Conservation (phyloP, 2,113 vertebrate species). For the Bubo scandiacus region DNA sequence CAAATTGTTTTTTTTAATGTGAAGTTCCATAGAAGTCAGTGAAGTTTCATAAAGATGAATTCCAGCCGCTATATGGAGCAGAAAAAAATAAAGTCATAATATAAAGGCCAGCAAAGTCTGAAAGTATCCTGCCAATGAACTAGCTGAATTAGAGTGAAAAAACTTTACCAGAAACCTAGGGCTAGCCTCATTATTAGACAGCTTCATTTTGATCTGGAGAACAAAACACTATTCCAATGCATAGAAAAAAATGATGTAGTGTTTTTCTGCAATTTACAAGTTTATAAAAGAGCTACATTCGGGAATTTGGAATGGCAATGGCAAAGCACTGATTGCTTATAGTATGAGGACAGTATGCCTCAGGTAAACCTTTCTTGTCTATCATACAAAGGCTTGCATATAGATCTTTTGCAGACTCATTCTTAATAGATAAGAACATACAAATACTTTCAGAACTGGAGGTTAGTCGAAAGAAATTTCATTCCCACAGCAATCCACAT, state of each 20-base stretch:
- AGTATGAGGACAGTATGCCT: not conserved
- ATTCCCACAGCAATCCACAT: not conserved
- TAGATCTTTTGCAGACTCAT: constrained; percentile 10
- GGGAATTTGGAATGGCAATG: not conserved
- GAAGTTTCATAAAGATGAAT: not conserved
- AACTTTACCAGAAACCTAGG: not conserved
- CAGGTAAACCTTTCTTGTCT: constrained; percentile 25
- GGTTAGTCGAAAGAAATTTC: not conserved
- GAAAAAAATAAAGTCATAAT: not conserved
- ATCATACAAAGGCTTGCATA: not conserved
- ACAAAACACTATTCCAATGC: not conserved
- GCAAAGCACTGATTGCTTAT: constrained; percentile 4
- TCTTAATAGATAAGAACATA: constrained; percentile 16
- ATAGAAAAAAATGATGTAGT: not conserved
- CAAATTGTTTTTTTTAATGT: not conserved
- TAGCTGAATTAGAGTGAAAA: not conserved
- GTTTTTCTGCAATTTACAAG: not conserved
- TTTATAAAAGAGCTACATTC: constrained; percentile 20
- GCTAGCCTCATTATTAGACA: not conserved
- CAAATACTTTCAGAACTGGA: constrained; percentile 5
- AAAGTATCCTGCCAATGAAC: not conserved
- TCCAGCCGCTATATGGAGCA: not conserved
- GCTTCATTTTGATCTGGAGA: not conserved
- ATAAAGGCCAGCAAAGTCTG: not conserved
- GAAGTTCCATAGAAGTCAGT: not conserved